Conservation (phyloP, 2,113 vertebrate genomes). For the Colius striatus region DNA sequence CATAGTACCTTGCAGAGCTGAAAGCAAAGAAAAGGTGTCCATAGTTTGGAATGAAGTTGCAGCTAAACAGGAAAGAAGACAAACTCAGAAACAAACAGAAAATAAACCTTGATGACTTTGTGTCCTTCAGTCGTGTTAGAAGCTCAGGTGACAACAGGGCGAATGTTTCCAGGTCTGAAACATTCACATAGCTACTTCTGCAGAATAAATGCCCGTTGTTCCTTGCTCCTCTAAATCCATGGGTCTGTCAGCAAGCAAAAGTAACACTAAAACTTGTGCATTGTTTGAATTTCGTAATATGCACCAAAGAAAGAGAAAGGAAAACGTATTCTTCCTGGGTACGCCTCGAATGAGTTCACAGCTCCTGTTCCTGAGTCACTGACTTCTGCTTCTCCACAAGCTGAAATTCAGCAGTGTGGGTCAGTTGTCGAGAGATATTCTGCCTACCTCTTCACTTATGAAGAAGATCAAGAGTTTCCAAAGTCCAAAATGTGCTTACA, state of each 20-base stretch:
- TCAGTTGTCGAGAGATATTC: not conserved
- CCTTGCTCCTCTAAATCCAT: not conserved
- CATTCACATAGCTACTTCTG: not conserved
- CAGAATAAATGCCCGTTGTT: not conserved
- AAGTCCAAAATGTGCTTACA: not conserved
- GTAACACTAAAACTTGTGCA: not conserved
- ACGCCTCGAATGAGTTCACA: not conserved
- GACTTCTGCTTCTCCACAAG: not conserved
- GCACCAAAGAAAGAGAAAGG: not conserved
- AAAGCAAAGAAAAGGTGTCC: not conserved
- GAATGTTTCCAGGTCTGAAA: not conserved
- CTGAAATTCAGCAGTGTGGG: not conserved
- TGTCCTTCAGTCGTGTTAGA: not conserved
- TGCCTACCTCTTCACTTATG: not conserved
- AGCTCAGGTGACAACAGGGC: not conserved
- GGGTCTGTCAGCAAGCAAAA: not conserved
- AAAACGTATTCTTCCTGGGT: not conserved
- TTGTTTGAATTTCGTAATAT: not conserved
- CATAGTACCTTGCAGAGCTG: accelerated
- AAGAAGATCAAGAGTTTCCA: not conserved
- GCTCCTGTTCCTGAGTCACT: not conserved
- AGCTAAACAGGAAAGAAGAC: not conserved
- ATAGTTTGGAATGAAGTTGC: not conserved
- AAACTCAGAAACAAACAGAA: not conserved
- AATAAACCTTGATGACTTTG: not conserved